Evolutionary conservation across 2,113 vertebrate species (phyloP).

Genomic region (Catharus fuscescens): DNA sequence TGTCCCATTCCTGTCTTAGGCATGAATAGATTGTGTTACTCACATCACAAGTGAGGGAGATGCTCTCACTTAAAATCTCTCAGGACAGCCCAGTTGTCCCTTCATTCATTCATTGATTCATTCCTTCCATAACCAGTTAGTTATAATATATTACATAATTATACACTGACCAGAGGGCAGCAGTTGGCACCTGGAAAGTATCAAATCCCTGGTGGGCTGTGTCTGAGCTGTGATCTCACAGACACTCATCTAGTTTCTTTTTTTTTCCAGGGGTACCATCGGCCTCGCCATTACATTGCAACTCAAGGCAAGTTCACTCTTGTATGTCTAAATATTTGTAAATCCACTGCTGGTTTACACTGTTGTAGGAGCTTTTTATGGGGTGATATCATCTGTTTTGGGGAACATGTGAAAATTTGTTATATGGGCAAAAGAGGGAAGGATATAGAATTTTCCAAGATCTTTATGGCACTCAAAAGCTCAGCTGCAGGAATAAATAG

Average conservation of each 20-base stretch:
- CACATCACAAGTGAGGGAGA: not conserved
- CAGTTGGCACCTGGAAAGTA: not conserved
- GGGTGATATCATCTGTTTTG: not conserved
- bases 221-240: not conserved
- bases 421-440: not conserved
- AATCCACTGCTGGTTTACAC: not conserved
- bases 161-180: not conserved
- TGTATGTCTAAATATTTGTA: not conserved
- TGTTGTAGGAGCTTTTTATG: not conserved
- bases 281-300: conserved; percentile 88
- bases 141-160: not conserved
- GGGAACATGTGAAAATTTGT: not conserved
- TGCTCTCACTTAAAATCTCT: not conserved
- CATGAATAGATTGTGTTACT: not conserved
- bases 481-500: not conserved
- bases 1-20: not conserved
- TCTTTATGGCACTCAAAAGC: not conserved
- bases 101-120: not conserved
- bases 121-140: not conserved
- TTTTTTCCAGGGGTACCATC: conserved; percentile 82
- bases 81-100: not conserved
- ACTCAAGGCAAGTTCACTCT: conserved; percentile 83
- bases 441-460: not conserved
- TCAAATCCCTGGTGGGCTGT: not conserved
- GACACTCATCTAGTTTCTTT: not conserved